Conservation (phyloP, 2,113 vertebrate genomes). For the Acrocephalus kingi region DNA sequence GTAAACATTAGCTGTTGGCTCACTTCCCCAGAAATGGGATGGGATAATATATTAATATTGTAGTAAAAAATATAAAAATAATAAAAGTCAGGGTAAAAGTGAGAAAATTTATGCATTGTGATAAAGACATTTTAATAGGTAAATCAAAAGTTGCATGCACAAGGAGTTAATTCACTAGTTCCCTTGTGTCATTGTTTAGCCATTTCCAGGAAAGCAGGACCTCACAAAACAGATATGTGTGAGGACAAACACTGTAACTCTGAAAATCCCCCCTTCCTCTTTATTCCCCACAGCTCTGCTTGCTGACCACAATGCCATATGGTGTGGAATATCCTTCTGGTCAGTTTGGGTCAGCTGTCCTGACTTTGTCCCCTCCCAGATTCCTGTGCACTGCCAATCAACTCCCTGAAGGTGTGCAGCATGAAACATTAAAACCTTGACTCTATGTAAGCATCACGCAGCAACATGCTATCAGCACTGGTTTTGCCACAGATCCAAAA, state of each 20-base stretch:
- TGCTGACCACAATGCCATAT: not conserved
- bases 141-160: not conserved
- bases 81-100: not conserved
- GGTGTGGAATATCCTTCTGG: not conserved
- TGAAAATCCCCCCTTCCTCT: not conserved
- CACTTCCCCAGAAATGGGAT: too few species aligned
- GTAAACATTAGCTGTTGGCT: not conserved
- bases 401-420: not conserved
- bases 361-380: rapidly evolving
- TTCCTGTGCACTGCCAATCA: not conserved
- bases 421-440: not conserved
- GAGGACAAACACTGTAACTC: not conserved
- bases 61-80: not conserved
- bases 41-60: not conserved
- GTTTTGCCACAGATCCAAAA: not conserved
- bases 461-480: not conserved
- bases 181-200: rapidly evolving
- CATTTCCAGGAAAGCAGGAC: not conserved
- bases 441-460: not conserved
- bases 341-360: not conserved
- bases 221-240: not conserved
- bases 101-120: not conserved
- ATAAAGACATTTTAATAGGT: not conserved
- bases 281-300: not conserved
- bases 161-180: not conserved